A percentile compares a stretch with the other conserved stretches of the same genome.
phyloP scores from a whole-genome alignment of 2,888 invertebrate genomes.

The Leptopilina myrica region DNA sequence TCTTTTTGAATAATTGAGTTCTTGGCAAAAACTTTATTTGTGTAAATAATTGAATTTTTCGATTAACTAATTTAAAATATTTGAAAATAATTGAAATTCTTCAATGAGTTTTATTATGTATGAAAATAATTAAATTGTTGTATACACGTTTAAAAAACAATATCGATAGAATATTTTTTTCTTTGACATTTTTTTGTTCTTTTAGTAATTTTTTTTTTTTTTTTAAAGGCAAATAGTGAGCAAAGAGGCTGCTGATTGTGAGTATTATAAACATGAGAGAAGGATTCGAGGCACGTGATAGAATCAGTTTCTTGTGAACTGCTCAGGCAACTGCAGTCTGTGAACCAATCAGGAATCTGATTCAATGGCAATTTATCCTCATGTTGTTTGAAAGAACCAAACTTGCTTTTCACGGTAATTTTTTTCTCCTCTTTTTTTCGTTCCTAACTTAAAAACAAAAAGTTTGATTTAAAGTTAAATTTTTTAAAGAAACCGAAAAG shows the following conservation, averaged over 20 bases:
- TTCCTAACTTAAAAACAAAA: constrained; percentile 9
- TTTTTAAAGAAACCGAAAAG: constrained; percentile 30
- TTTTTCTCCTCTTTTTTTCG: not conserved
- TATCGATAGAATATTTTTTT: not conserved
- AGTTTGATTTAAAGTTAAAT: constrained; percentile 1
- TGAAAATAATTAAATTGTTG: too few relatives aligned
- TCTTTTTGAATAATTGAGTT: too few relatives aligned
- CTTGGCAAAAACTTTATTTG: too few relatives aligned
- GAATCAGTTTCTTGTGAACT: constrained; percentile 38
- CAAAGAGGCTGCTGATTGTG: constrained; percentile 14
- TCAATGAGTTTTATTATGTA: too few relatives aligned
- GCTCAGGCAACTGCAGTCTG: constrained; percentile 25
- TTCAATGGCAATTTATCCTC: constrained; percentile 37
- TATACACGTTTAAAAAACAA: not conserved
- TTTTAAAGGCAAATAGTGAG: constrained; percentile 3
- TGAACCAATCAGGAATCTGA: constrained; percentile 37
- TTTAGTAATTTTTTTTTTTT: too few relatives aligned
- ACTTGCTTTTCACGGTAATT: constrained; percentile 25
- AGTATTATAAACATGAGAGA: constrained; percentile 15
- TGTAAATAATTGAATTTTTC: too few relatives aligned
- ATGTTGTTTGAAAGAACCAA: constrained; percentile 28
- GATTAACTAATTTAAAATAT: too few relatives aligned
- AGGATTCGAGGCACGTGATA: constrained; percentile 40
- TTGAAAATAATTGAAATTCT: too few relatives aligned
- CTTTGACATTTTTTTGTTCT: too few relatives aligned